These are phyloP conservation scores for Bufotes viridis DNA, from an alignment of 2,797 vertebrate species.

Conservation along the genomic window DNA sequence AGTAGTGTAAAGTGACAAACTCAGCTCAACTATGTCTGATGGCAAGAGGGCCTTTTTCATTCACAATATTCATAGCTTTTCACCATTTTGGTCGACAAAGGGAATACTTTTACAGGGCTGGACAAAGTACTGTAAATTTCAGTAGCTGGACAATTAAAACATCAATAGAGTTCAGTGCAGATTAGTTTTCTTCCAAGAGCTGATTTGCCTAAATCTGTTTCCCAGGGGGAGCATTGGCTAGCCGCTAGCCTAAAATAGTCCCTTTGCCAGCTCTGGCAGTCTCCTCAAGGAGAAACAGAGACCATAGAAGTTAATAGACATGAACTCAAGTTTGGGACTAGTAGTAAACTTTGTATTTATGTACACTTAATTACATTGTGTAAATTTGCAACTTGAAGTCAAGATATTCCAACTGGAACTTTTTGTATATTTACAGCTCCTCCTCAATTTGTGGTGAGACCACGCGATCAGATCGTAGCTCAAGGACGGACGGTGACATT, in stretches of 20 bases:
- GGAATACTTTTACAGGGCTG: neutral
- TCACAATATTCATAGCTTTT: neutral
- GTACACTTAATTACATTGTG: neutral
- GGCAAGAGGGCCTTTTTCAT: neutral
- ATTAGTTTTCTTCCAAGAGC: too few species aligned
- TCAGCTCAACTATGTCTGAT: neutral
- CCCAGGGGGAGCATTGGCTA: too few species aligned
- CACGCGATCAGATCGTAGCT: constrained; percentile 96
- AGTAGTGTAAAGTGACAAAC: neutral
- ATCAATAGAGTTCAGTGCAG: too few species aligned
- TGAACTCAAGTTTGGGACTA: neutral
- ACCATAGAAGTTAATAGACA: too few species aligned
- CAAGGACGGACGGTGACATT: constrained; percentile 94
- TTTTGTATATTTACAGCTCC: constrained; percentile 80
- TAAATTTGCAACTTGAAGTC: neutral
- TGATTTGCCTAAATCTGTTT: too few species aligned
- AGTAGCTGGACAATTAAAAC: neutral
- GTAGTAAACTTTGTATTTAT: neutral
- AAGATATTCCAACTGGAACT: constrained; percentile 6
- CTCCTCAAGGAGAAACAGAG: too few species aligned
- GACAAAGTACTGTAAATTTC: neutral
- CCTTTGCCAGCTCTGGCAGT: too few species aligned
- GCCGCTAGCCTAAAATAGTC: too few species aligned
- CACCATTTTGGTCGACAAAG: neutral
- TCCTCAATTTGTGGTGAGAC: constrained; percentile 97